Evolutionary conservation across 37 sponge, comb jelly and placozoan species (phyloP).

Genomic region (Ianthella basta): DNA sequence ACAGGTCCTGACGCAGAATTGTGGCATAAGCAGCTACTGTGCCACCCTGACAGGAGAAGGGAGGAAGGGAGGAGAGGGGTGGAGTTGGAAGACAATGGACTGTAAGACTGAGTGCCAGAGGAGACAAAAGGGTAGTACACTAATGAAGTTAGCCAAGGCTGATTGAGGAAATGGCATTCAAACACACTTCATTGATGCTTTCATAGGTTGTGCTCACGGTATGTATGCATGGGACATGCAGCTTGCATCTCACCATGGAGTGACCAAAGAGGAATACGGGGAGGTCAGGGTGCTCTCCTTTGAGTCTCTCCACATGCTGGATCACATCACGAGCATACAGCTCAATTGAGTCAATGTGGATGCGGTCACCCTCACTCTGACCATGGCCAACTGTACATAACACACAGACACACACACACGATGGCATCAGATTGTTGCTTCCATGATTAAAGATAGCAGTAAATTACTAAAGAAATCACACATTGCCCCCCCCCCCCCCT

Average conservation of each 20-base stretch:
- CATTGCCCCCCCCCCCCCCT: no score
- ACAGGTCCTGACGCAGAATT: slow-evolving; percentile 34
- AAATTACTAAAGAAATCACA: no score
- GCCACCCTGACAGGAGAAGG: slow-evolving; percentile 55
- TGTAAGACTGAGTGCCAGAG: no score
- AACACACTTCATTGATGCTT: no score
- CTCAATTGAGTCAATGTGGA: slow-evolving; percentile 38
- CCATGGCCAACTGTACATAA: slow-evolving; percentile 74
- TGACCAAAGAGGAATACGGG: slow-evolving; percentile 78
- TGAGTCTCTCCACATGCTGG: slow-evolving; percentile 36
- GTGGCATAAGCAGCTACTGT: slow-evolving; percentile 42
- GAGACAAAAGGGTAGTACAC: no score
- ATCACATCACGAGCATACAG: slow-evolving; percentile 62
- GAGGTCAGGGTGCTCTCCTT: slow-evolving; percentile 35
- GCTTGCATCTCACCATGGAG: slow-evolving; percentile 68
- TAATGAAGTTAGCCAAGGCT: no score
- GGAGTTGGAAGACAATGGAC: no score
- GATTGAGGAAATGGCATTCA: no score
- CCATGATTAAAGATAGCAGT: no score
- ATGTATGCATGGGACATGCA: no score
- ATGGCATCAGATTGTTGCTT: no score
- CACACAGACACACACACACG: background rate
- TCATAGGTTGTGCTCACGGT: no score
- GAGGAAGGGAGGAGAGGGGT: background rate
- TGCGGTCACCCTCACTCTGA: slow-evolving; percentile 67